phyloP scores from a whole-genome alignment of 37 sponge, comb jelly and placozoan species.

The Eunapius fragilis region DNA sequence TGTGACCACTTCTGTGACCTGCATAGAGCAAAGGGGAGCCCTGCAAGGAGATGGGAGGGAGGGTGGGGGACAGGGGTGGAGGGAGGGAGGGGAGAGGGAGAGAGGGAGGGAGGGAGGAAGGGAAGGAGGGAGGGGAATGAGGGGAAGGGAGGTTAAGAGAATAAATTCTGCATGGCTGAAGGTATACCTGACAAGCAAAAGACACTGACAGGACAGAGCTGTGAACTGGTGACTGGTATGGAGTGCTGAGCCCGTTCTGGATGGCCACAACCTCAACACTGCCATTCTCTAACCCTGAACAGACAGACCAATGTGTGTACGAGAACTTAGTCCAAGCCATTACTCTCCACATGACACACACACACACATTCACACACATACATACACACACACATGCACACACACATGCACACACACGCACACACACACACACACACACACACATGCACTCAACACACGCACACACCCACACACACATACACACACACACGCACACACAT shows the following conservation, averaged over 20 bases:
- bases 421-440: conserved; percentile 19
- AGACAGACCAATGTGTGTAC: not conserved
- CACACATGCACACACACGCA: too few relatives aligned
- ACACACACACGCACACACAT: conserved; percentile 13
- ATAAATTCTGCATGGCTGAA: not conserved
- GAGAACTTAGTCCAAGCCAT: not conserved
- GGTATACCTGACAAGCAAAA: not conserved
- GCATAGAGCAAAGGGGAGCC: conserved; percentile 14
- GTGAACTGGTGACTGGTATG: not conserved
- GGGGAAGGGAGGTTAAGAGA: too few relatives aligned
- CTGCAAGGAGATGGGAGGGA: not conserved
- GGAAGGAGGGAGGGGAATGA: too few relatives aligned
- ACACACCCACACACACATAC: conserved; percentile 30
- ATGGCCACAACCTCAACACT: not conserved
- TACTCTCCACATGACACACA: conserved; percentile 11
- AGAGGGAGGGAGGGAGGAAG: not conserved
- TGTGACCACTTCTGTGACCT: conserved; percentile 24
- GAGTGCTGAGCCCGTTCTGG: not conserved
- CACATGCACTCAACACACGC: conserved; percentile 26
- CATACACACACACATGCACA: too few relatives aligned
- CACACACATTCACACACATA: too few relatives aligned
- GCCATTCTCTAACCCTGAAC: not conserved
- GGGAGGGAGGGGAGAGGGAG: not conserved
- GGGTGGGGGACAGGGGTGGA: not conserved
- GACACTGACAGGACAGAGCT: not conserved